Evolutionary conservation across 2,888 invertebrate species (phyloP), one percentile per base, ranked within the genome.

Genomic region (Coenonympha glycerion): DNA sequence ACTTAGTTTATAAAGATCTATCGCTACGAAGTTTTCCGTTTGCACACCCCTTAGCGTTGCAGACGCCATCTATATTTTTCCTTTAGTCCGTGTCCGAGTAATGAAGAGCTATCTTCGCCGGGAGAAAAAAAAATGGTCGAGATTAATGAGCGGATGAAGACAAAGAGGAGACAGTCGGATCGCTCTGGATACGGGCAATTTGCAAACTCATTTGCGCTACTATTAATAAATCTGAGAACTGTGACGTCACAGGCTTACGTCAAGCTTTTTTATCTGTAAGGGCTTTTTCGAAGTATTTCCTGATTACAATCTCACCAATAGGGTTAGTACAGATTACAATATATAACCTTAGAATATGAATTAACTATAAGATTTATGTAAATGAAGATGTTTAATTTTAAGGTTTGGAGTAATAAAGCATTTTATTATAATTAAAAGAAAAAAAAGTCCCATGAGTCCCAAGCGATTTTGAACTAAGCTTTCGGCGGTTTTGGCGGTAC

Each of bases 161-260:
- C 71, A 74, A 75, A 71, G 67, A 61, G 56, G 51, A 56, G 61
- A 69, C 76, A 71, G 70, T 73, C 69, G 74, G 69, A 66, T 60
- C 60, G 52, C 56, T 49, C 55, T 61, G 64, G 69, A 64, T 70
- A 63, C 66, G 56, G 67, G 62, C 70, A 69, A 74, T 71, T 72
- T 72, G 73, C 69, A 62, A 69, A 68, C 68, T 76, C 75, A 75
- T 74, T 74, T 66, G 60, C 49, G 66, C 65, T 65, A 72, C 65
- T 65, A 72, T 76, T 73, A 74, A 74, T 53, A 48, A 44, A 24
- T 44, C 42, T 37, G 26, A 39, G 24, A 41, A 19, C 5, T 24
- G 11, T 44, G 44, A 49, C 52, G 37, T 52, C 42, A 46, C 34
- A 9, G 30, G 5, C 13, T 30, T 5, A n/a, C n/a, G n/a, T n/a